phyloP scores from a whole-genome alignment of 1,140 invertebrate species.

The Pentalonia nigronervosa region DNA sequence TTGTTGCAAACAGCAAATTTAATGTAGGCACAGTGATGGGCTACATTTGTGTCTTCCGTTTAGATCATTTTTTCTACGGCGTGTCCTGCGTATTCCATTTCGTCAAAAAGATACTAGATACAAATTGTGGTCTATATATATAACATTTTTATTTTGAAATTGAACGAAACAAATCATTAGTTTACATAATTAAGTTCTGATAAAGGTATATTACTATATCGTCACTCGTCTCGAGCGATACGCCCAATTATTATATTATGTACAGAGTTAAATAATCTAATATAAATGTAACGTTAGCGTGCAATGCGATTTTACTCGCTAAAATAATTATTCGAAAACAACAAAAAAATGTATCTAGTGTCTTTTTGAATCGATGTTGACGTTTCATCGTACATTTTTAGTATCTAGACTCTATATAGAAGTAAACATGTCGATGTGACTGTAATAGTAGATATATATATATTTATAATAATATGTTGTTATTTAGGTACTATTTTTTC shows the following conservation, averaged over 20 bases:
- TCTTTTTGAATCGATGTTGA: neutral
- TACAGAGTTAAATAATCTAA: neutral
- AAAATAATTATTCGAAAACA: neutral
- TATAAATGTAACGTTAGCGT: neutral
- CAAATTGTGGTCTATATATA: too few relatives aligned
- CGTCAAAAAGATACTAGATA: too few relatives aligned
- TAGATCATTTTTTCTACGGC: too few relatives aligned
- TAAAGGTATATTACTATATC: neutral
- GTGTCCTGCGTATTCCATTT: too few relatives aligned
- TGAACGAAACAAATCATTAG: neutral
- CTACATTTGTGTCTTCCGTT: neutral
- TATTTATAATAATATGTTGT: neutral
- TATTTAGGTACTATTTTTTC: neutral
- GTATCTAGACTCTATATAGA: neutral
- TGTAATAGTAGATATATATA: neutral
- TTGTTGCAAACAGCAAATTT: neutral
- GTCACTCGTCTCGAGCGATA: neutral
- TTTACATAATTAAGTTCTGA: neutral
- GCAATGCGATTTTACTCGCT: neutral
- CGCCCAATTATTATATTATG: neutral
- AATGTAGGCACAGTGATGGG: neutral
- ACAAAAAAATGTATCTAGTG: neutral
- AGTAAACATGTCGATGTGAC: neutral
- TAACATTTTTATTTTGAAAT: too few relatives aligned
- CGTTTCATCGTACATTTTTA: neutral